phyloP scores from a whole-genome alignment of 2,888 invertebrate species.

The Chrysina gloriosa region DNA sequence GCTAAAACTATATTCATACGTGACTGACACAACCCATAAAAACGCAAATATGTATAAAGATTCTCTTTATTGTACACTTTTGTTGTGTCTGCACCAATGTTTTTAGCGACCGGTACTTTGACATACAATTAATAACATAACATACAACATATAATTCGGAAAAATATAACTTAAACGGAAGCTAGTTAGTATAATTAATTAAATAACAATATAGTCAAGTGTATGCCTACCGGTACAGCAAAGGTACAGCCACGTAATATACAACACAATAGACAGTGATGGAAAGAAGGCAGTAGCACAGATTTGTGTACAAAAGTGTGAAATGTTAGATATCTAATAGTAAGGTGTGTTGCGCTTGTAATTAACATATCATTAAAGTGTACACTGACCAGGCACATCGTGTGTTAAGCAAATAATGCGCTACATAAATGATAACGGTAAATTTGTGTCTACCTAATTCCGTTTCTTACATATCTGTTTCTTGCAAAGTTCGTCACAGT shows the following conservation, averaged over 20 bases:
- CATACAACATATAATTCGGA: too few relatives aligned
- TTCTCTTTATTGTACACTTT: too few relatives aligned
- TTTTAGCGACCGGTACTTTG: too few relatives aligned
- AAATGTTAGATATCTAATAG: not conserved
- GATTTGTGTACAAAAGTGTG: not conserved
- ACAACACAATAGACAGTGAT: not conserved
- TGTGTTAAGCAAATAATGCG: not conserved
- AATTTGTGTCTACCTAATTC: not conserved
- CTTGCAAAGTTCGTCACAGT: not conserved
- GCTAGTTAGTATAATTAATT: too few relatives aligned
- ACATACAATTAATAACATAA: too few relatives aligned
- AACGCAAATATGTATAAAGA: too few relatives aligned
- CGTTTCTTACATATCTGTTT: not conserved
- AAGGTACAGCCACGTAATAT: not conserved
- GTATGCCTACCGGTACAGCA: too few relatives aligned
- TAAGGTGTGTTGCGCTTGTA: constrained; percentile 1
- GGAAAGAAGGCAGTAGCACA: not conserved
- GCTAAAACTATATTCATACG: too few relatives aligned
- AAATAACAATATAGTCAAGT: too few relatives aligned
- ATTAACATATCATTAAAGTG: constrained; percentile 6
- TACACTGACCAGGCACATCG: not conserved
- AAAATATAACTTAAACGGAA: too few relatives aligned
- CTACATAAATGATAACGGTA: constrained; percentile 22
- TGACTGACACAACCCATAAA: too few relatives aligned
- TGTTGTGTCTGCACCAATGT: too few relatives aligned